These are phyloP conservation scores for Laterallus jamaicensis DNA, from an alignment of 2,113 vertebrate species.

Conservation along the genomic window DNA sequence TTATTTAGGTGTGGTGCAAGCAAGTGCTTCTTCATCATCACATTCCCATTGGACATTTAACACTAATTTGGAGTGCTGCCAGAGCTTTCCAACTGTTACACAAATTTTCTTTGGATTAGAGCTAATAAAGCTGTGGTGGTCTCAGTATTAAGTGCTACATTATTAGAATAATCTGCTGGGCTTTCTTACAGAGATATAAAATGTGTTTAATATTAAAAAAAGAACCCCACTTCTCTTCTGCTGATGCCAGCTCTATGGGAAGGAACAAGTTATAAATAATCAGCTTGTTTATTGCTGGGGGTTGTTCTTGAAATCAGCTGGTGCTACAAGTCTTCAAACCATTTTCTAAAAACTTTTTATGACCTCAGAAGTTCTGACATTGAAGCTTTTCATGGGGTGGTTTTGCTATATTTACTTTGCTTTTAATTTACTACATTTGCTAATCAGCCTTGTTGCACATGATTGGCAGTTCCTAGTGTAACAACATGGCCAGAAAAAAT, in stretches of 20 bases:
- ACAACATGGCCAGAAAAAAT: background rate
- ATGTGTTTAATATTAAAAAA: background rate
- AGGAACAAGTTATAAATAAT: slow-evolving; percentile 25
- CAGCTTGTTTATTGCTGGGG: background rate
- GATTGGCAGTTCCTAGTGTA: background rate
- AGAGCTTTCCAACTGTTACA: background rate
- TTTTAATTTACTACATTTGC: background rate
- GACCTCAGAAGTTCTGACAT: background rate
- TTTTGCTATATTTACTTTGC: background rate
- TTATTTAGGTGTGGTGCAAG: accelerated
- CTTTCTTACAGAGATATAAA: background rate
- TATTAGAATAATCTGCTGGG: background rate
- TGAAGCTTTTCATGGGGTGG: background rate
- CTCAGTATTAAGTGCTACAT: background rate
- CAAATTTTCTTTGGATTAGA: background rate
- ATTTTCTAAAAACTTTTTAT: background rate
- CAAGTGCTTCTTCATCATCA: background rate
- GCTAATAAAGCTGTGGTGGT: background rate
- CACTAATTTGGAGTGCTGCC: background rate
- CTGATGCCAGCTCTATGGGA: background rate
- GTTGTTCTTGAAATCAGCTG: background rate
- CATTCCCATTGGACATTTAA: background rate
- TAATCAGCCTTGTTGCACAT: accelerated
- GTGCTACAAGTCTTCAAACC: background rate
- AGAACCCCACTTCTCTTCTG: background rate